Percentiles rank a stretch among this genome's conserved stretches.
These are phyloP conservation scores for Lycaena phlaeas DNA, from an alignment of 2,888 invertebrate genomes.

Conservation along the genomic window DNA sequence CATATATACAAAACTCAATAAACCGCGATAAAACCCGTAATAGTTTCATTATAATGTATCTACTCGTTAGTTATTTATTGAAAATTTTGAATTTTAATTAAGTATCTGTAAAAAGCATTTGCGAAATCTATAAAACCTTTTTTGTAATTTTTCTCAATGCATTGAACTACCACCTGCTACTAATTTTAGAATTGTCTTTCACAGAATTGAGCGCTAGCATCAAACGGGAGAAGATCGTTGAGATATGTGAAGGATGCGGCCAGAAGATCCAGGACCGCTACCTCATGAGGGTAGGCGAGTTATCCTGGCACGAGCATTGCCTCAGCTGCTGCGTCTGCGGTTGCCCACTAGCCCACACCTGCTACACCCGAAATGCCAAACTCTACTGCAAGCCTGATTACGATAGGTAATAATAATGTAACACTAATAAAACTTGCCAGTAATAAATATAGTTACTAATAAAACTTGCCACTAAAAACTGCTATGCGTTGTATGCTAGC, in stretches of 20 bases:
- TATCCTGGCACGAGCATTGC: constrained; percentile 97
- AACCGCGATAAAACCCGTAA: no score
- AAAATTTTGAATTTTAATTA: no score
- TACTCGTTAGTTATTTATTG: no score
- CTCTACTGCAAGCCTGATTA: constrained; percentile 98
- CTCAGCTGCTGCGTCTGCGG: constrained; percentile 96
- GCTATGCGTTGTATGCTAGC: background rate
- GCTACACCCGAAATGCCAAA: constrained; percentile 94
- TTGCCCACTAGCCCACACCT: constrained; percentile 90
- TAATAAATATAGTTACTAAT: no score
- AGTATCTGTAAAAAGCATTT: no score
- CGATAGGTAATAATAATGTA: constrained; percentile 80
- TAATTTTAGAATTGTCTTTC: constrained; percentile 33
- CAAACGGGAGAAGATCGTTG: constrained; percentile 85
- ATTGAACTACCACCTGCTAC: constrained; percentile 36
- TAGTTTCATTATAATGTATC: no score
- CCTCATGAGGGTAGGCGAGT: constrained; percentile 93
- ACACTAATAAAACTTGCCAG: no score
- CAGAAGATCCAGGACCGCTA: constrained; percentile 96
- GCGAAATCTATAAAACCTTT: no score
- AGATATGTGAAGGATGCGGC: constrained; percentile 95
- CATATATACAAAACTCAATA: no score
- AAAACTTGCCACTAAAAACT: no score
- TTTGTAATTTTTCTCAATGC: background rate
- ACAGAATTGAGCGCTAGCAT: constrained; percentile 72